A percentile compares a stretch with the other conserved stretches of the same genome.
These are phyloP conservation scores for Rhynchonycteris naso DNA, from an alignment of 2,797 vertebrate species.

Conservation along the genomic window DNA sequence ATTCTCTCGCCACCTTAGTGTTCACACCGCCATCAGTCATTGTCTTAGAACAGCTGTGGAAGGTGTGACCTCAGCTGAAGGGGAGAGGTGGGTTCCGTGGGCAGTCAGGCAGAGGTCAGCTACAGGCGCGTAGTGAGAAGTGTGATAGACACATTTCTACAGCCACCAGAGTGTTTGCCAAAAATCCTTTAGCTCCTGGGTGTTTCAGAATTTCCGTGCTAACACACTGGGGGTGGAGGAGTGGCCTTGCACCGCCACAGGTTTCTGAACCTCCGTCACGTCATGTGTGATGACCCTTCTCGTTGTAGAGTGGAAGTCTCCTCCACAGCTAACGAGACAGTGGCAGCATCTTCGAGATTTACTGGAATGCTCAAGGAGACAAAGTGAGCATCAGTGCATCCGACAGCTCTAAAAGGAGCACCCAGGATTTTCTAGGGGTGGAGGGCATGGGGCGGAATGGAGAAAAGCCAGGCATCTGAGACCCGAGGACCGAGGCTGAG, in stretches of 20 bases:
- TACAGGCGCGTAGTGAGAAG: rapidly evolving
- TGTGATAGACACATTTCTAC: rapidly evolving
- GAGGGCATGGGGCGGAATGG: rapidly evolving
- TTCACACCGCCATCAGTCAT: rapidly evolving
- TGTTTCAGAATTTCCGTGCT: too few species aligned
- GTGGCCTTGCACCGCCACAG: too few species aligned
- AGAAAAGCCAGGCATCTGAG: neutral
- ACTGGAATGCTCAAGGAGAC: constrained; percentile 97
- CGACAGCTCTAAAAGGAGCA: constrained; percentile 93
- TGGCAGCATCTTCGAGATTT: constrained; percentile 97
- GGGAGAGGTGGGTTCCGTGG: rapidly evolving
- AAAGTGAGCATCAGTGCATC: constrained; percentile 98
- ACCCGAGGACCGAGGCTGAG: neutral
- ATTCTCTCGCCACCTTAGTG: rapidly evolving
- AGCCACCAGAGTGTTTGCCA: rapidly evolving
- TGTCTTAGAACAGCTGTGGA: neutral
- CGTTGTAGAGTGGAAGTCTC: constrained; percentile 92
- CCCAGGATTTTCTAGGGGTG: neutral
- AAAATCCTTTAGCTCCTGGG: too few species aligned
- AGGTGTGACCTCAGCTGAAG: rapidly evolving
- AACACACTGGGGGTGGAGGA: rapidly evolving
- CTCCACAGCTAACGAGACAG: constrained; percentile 98
- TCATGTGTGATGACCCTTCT: neutral
- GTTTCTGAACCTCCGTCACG: rapidly evolving
- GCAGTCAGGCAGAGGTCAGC: rapidly evolving